Base-by-base conservation (phyloP, 92 coral and sea anemone species). In the Micromussa lordhowensis region DNA sequence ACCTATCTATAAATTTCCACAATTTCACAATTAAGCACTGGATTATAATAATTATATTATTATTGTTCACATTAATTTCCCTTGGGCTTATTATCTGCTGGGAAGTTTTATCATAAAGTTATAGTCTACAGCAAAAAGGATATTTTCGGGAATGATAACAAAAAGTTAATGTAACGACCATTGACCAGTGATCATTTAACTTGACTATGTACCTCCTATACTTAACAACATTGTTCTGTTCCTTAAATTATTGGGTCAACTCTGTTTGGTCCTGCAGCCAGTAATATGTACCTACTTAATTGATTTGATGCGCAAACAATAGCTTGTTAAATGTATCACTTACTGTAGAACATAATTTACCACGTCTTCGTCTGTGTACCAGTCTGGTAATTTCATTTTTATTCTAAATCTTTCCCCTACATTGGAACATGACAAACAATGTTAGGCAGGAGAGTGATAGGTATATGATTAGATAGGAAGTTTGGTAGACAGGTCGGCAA, bases 401-500 rank as follows among this genome's bases (percentile, higher is more conserved):
- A 96, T 87, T 83, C 97, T 92, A 90, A 98, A 98, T 79, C 98
- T 96, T 68, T 93, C 97, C 77, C 99, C 99, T 98, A 58, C n/a
- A n/a, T 36, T 32, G 44, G 21, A 40, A 84, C 13, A 28, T 40
- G 18, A 18, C 35, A 71, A 54, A 29, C 55, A 78, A 14, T 73
- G 78, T 10, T 5, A 73, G 26, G 11, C 0, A 31, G 77, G 24
- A 34, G 26, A 72, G 77, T 31, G 34, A 26, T 13, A 44, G 19
- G 32, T n/a, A 24, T 34, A 48, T 31, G 16, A 1, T n/a, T 7
- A 22, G 68, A 24, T 24, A 24, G 29, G 30, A 24, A 22, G 14
- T 29, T 28, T 0, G 71, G 17, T 66, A 28, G 34, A 10, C 17
- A 28, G 13, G 71, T 2, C 26, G n/a, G 34, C n/a, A 5, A 66